A percentile compares a stretch with the other conserved stretches of the same genome.
Evolutionary conservation across 2,888 invertebrate genomes (phyloP).

Genomic region (Drosophila percnosoma): DNA sequence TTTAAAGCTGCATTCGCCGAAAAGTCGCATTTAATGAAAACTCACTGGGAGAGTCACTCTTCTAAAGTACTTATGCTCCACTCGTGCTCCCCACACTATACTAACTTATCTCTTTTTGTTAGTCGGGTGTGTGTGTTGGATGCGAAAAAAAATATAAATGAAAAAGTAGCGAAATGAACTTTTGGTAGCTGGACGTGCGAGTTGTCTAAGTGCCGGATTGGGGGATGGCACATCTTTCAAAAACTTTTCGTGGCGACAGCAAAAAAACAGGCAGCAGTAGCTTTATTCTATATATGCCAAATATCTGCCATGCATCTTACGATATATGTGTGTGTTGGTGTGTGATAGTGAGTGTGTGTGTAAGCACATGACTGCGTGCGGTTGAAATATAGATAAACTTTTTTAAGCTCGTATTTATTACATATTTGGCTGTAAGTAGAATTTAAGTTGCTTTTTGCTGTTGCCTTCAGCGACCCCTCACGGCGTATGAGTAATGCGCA

Average conservation of each 20-base stretch:
- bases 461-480: constrained; percentile 29
- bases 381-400: constrained; percentile 80
- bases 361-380: constrained; percentile 73
- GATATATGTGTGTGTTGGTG: constrained; percentile 10
- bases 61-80: constrained; percentile 53
- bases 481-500: constrained; percentile 71
- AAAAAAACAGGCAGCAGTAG: constrained; percentile 65
- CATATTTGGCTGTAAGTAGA: constrained; percentile 81
- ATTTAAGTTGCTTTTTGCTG: constrained; percentile 75
- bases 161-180: constrained; percentile 57
- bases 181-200: constrained; percentile 75
- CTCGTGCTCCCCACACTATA: constrained; percentile 38
- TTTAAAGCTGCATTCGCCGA: constrained; percentile 64
- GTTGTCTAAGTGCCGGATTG: constrained; percentile 61
- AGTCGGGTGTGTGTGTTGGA: constrained; percentile 4
- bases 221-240: constrained; percentile 71
- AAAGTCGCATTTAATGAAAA: constrained; percentile 70
- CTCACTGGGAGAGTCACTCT: constrained; percentile 13
- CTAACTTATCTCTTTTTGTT: constrained; percentile 63
- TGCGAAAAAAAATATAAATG: constrained; percentile 29
- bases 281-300: constrained; percentile 53
- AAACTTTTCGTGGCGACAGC: constrained; percentile 72
- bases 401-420: constrained; percentile 81
- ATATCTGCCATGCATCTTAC: constrained; percentile 32
- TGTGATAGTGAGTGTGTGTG: constrained; percentile 33